Evolutionary conservation across 2,113 vertebrate species (phyloP).

Genomic region (Lynx canadensis): DNA sequence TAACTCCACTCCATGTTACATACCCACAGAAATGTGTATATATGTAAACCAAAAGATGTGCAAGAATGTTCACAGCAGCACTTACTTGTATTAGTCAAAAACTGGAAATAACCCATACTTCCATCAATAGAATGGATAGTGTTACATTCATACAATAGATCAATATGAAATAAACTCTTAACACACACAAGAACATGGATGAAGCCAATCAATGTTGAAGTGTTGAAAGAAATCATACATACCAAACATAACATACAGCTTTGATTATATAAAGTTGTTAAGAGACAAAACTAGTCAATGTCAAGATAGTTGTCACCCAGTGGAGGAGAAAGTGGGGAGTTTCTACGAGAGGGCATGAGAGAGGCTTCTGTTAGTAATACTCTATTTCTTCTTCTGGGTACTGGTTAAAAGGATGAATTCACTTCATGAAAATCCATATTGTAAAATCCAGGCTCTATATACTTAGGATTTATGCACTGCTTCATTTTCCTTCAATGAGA

Average conservation of each 20-base stretch:
- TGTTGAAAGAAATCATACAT: background rate
- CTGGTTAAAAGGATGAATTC: background rate
- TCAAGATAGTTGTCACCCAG: background rate
- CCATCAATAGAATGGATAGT: background rate
- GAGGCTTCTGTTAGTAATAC: background rate
- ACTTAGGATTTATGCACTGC: background rate
- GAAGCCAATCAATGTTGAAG: background rate
- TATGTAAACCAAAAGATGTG: background rate
- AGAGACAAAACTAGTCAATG: background rate
- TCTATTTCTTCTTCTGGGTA: background rate
- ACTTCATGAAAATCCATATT: background rate
- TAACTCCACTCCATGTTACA: background rate
- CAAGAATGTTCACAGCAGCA: background rate
- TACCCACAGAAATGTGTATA: background rate
- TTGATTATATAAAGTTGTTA: background rate
- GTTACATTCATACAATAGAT: background rate
- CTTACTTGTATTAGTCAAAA: constrained; percentile 3
- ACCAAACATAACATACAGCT: background rate
- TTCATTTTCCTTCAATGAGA: constrained; percentile 6
- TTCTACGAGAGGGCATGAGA: background rate
- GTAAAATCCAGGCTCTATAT: background rate
- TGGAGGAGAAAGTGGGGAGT: background rate
- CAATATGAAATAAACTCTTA: constrained; percentile 1
- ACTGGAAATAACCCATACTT: background rate
- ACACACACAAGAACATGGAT: background rate